phyloP scores from a whole-genome alignment of 2,888 invertebrate genomes.

The Fragum fragum region DNA sequence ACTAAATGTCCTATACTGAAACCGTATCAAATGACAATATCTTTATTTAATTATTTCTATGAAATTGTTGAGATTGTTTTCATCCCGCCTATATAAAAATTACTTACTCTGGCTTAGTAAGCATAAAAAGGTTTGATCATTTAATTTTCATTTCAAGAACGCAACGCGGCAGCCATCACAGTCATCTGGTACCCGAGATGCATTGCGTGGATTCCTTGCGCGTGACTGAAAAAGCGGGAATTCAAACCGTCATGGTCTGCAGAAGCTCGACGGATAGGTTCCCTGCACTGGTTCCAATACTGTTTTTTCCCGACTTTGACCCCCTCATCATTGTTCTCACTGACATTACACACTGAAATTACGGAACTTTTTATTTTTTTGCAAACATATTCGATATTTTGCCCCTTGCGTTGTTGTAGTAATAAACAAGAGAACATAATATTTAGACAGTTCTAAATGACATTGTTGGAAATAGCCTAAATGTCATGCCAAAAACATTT shows the following conservation, averaged over 20 bases:
- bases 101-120: neutral
- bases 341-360: no score
- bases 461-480: no score
- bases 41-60: no score
- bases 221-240: conserved; percentile 69
- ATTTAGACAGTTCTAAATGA: no score
- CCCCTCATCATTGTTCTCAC: no score
- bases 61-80: neutral
- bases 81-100: neutral
- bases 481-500: no score
- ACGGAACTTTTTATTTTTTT: no score
- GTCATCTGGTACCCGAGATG: conserved; percentile 65
- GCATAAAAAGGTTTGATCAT: neutral
- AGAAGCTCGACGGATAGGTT: conserved; percentile 16
- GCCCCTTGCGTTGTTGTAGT: no score
- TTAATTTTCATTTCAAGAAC: neutral
- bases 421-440: no score
- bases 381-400: no score
- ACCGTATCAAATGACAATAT: no score
- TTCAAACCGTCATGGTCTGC: conserved; percentile 51
- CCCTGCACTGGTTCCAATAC: conserved; percentile 5
- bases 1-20: no score
- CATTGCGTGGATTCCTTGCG: conserved; percentile 55
- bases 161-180: conserved; percentile 53
- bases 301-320: neutral